Evolutionary conservation across 2,888 invertebrate species (phyloP), one percentile per base, ranked within the genome.

Genomic region (Drosophila longiperda): DNA sequence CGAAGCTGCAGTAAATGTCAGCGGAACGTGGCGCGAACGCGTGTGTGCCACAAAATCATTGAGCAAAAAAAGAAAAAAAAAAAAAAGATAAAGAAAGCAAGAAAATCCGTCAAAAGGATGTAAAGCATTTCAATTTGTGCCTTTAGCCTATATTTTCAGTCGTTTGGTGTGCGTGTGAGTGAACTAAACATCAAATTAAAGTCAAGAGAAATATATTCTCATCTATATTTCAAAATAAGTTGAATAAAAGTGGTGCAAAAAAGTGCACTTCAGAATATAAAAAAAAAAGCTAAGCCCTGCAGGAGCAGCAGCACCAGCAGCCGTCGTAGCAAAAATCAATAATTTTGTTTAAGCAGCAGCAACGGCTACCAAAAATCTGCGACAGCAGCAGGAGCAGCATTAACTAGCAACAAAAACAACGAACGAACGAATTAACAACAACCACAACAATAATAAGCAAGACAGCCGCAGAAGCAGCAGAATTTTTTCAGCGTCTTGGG

Each of bases 111-210:
- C 72, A 72, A 78, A 86, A 84, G 83, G 89, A 88, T 84, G 83
- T 84, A 84, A 83, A 88, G 78, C 87, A 84, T 83, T 84, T 88
- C 89, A 66, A 80, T 54, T 84, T 84, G 83, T 84, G 83, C 83
- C 83, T 84, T 83, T 73, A 72, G 64, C 67, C 67, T 67, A 69
- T 67, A 76, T 78, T 50, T 59, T 29, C 55, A 49, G 40, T 66
- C 12, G 33, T 34, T 26, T 20, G 57, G 49, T 63, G 74, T 34
- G 55, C 52, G 66, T 66, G 67, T 76, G 64, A 67, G 64, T 64
- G 69, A 68, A 48, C 66, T 69, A 52, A 63, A 50, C 20, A 57
- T 60, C 23, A 59, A 38, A 58, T 23, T 45, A 48, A 29, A 9
- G 20, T 15, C 23, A 45, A 15, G 23, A 2, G 23, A 42, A 49